Conservation (phyloP, 2,113 vertebrate species). For the Microtus ochrogaster region DNA sequence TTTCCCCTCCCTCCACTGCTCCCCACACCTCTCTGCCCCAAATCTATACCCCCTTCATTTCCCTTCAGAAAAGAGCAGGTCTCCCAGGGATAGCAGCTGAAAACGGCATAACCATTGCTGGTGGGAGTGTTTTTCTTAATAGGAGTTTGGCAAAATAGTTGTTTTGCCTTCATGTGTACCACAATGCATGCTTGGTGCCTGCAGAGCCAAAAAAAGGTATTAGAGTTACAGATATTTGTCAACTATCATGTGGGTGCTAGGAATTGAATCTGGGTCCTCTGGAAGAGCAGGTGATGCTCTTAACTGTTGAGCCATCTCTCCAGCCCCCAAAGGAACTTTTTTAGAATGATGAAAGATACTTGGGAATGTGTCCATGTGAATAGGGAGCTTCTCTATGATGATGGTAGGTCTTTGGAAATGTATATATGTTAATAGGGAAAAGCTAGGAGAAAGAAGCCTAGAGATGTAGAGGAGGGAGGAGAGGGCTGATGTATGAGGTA, state of each 20-base stretch:
- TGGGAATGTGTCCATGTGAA: background rate
- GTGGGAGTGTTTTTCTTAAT: background rate
- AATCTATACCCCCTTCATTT: no score
- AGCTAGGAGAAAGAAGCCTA: background rate
- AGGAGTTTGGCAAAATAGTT: background rate
- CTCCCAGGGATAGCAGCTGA: no score
- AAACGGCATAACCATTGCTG: no score
- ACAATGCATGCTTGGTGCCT: background rate
- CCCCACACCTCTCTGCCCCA: no score
- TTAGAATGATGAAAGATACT: background rate
- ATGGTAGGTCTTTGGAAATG: background rate
- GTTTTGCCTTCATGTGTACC: background rate
- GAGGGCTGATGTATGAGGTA: background rate
- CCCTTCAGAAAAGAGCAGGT: no score
- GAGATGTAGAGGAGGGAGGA: constrained; percentile 32
- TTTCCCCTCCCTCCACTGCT: no score
- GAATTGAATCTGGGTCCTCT: background rate
- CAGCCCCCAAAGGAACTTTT: background rate
- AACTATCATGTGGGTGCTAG: background rate
- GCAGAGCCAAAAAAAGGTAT: background rate
- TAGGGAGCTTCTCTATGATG: background rate
- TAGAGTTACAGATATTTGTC: background rate
- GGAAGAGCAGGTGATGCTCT: background rate
- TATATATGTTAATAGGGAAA: background rate
- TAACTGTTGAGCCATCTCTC: background rate